These are phyloP conservation scores for Leptobrachium ailaonicum DNA, from an alignment of 2,113 vertebrate species.

Conservation along the genomic window DNA sequence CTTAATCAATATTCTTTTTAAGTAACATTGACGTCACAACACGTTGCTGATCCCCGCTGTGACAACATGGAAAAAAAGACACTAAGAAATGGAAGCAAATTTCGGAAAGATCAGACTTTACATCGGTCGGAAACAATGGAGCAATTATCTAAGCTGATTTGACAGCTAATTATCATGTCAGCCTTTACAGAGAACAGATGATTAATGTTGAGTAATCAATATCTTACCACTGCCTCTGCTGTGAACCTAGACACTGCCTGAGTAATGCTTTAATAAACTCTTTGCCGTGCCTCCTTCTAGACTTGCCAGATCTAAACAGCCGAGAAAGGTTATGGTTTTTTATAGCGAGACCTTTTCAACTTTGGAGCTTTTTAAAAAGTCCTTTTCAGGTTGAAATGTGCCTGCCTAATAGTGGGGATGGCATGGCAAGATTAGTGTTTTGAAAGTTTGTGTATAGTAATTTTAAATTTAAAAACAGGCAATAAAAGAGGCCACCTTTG, in stretches of 20 bases:
- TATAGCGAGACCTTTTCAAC: constrained; percentile 47
- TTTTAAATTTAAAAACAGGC: constrained; percentile 19
- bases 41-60: constrained; percentile 19
- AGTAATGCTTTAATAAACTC: constrained; percentile 44
- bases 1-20: constrained; percentile 27
- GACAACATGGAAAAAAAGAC: constrained; percentile 10
- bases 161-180: constrained; percentile 45
- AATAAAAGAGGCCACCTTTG: constrained; percentile 45
- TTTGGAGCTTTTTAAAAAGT: constrained; percentile 41
- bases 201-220: constrained; percentile 48
- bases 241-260: neutral
- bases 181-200: constrained; percentile 27
- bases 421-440: constrained; percentile 43
- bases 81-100: constrained; percentile 19
- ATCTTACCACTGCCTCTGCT: constrained; percentile 35
- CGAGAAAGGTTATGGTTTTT: constrained; percentile 41
- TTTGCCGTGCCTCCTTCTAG: neutral
- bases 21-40: constrained; percentile 38
- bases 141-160: constrained; percentile 55
- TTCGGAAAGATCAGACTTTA: constrained; percentile 44
- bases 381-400: constrained; percentile 39
- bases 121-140: constrained; percentile 47
- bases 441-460: constrained; percentile 40
- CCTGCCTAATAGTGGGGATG: constrained; percentile 41
- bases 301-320: constrained; percentile 17